Evolutionary conservation across 2,797 vertebrate genomes (phyloP).

Genomic region (Hephaestus fuliginosus): DNA sequence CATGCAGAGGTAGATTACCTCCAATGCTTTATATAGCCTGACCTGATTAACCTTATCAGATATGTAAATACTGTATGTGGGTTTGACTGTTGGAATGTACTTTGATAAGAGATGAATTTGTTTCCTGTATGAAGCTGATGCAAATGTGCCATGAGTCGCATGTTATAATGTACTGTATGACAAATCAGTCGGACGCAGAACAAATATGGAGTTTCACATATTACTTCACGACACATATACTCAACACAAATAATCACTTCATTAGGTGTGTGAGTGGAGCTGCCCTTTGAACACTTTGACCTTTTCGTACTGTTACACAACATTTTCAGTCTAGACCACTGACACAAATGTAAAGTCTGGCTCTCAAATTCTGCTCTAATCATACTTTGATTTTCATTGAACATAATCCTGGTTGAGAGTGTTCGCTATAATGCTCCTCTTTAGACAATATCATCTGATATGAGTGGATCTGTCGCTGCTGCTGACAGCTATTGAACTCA

Average conservation of each 20-base stretch:
- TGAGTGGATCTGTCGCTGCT: background rate
- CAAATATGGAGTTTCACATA: constrained; percentile 30
- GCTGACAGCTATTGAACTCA: constrained; percentile 22
- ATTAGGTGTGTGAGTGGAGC: constrained; percentile 25
- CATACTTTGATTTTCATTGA: background rate
- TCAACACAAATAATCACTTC: constrained; percentile 28
- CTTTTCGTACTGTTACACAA: constrained; percentile 33
- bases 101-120: constrained; percentile 17
- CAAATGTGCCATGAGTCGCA: constrained; percentile 20
- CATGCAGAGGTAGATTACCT: constrained; percentile 1
- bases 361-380: background rate
- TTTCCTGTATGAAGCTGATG: constrained; percentile 5
- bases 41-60: constrained; percentile 32
- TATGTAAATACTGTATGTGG: constrained; percentile 47
- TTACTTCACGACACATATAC: constrained; percentile 22
- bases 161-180: constrained; percentile 23
- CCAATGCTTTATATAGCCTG: background rate
- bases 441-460: constrained; percentile 6
- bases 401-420: background rate
- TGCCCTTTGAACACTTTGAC: constrained; percentile 50
- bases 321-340: constrained; percentile 1
- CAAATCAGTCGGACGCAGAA: constrained; percentile 11
- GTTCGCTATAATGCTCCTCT: background rate
- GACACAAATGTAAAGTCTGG: background rate
- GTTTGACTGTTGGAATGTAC: constrained; percentile 43